phyloP scores from a whole-genome alignment of 2,888 invertebrate genomes.

The Metacarcinus magister region DNA sequence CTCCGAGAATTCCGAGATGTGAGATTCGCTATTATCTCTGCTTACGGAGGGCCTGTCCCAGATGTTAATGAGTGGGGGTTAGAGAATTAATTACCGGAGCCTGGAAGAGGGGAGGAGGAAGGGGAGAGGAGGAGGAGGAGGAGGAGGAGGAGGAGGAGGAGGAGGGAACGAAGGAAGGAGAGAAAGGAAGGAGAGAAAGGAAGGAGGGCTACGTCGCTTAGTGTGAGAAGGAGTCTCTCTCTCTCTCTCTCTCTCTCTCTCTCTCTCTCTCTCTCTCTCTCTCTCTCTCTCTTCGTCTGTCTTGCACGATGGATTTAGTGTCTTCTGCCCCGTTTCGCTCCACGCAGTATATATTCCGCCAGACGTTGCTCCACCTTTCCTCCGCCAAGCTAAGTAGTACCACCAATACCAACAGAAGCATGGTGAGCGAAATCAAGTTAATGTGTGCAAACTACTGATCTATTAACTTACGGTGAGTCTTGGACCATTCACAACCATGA shows the following conservation, averaged over 20 bases:
- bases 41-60: constrained; percentile 79
- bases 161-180: not conserved
- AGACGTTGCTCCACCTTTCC: not conserved
- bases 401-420: not conserved
- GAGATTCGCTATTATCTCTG: constrained; percentile 80
- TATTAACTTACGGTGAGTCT: not conserved
- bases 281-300: not conserved
- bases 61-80: constrained; percentile 79
- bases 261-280: constrained; percentile 38
- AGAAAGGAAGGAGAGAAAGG: not conserved
- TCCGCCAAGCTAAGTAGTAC: not conserved
- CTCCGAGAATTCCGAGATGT: constrained; percentile 76
- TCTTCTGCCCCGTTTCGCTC: not conserved
- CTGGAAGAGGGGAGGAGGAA: not conserved
- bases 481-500: not conserved
- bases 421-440: not conserved
- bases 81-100: constrained; percentile 77
- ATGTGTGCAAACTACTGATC: not conserved
- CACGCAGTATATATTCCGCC: not conserved
- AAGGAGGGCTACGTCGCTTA: constrained; percentile 5
- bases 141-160: not conserved
- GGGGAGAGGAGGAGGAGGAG: constrained; percentile 27
- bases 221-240: constrained; percentile 6
- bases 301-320: constrained; percentile 44
- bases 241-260: not conserved